phyloP scores from a whole-genome alignment of 1,140 invertebrate species.

The Cotesia typhae region DNA sequence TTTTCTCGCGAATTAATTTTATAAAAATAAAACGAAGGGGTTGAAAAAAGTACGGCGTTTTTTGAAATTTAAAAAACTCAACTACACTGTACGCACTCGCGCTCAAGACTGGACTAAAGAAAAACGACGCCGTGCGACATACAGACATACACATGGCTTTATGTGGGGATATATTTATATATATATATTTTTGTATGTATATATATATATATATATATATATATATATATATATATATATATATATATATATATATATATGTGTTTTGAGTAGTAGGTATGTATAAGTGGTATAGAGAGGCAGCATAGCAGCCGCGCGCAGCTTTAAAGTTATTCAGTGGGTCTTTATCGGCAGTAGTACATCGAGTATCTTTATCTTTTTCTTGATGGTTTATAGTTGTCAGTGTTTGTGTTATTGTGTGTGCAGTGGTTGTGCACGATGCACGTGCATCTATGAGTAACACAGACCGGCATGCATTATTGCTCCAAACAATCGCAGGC shows the following conservation, averaged over 20 bases:
- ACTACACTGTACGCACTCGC: conserved; percentile 5
- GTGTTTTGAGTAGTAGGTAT: too few relatives aligned
- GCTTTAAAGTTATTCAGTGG: neutral
- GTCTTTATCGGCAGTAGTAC: neutral
- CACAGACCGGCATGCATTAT: conserved; percentile 10
- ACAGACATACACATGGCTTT: conserved; percentile 2
- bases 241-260: neutral
- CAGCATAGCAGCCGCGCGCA: conserved; percentile 1
- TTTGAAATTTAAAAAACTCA: neutral
- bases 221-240: conserved; percentile 1
- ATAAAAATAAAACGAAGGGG: neutral
- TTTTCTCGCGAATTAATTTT: too few relatives aligned
- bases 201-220: neutral
- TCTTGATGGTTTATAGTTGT: neutral
- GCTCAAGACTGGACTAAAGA: conserved; percentile 10
- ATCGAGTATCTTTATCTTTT: neutral
- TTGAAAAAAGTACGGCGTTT: neutral
- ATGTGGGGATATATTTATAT: conserved; percentile 13
- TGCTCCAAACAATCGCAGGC: neutral
- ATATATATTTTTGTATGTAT: neutral
- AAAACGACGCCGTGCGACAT: conserved; percentile 8
- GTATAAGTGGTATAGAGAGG: neutral
- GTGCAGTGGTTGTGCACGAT: conserved; percentile 13
- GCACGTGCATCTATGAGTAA: conserved; percentile 24
- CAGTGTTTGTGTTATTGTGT: neutral